Evolutionary conservation across 2,113 vertebrate genomes (phyloP).

Genomic region (Macheiramphus alcinus): DNA sequence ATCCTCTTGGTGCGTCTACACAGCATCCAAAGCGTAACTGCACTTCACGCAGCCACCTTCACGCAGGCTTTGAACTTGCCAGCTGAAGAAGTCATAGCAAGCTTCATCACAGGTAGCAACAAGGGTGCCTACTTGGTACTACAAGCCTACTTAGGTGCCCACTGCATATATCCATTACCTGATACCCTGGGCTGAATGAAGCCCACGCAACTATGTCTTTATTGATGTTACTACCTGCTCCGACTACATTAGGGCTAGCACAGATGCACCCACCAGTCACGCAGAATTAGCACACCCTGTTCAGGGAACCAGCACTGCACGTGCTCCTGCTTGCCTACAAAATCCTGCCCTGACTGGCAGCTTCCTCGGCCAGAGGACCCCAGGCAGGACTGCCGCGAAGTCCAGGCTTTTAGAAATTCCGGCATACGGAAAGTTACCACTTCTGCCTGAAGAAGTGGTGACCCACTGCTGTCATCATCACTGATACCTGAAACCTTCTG

Average conservation of each 20-base stretch:
- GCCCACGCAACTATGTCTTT: accelerated
- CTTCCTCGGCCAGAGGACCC: background rate
- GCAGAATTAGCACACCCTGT: accelerated
- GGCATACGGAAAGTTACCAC: accelerated
- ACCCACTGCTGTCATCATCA: background rate
- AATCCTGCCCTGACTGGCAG: background rate
- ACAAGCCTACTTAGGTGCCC: background rate
- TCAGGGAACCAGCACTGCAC: background rate
- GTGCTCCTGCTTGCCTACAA: accelerated
- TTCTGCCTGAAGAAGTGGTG: background rate
- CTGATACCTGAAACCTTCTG: background rate
- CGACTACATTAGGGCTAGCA: background rate
- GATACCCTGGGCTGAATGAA: background rate
- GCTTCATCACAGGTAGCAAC: background rate
- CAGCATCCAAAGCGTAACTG: accelerated
- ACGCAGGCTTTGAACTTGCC: background rate
- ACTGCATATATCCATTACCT: background rate
- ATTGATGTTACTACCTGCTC: background rate
- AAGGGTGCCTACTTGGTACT: background rate
- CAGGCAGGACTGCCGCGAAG: background rate
- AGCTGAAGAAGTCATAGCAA: background rate
- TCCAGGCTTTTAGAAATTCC: background rate
- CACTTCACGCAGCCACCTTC: background rate
- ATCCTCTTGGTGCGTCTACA: background rate
- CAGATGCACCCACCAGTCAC: accelerated